These are phyloP conservation scores for Barbus barbus DNA, from an alignment of 2,113 vertebrate species.

Conservation along the genomic window DNA sequence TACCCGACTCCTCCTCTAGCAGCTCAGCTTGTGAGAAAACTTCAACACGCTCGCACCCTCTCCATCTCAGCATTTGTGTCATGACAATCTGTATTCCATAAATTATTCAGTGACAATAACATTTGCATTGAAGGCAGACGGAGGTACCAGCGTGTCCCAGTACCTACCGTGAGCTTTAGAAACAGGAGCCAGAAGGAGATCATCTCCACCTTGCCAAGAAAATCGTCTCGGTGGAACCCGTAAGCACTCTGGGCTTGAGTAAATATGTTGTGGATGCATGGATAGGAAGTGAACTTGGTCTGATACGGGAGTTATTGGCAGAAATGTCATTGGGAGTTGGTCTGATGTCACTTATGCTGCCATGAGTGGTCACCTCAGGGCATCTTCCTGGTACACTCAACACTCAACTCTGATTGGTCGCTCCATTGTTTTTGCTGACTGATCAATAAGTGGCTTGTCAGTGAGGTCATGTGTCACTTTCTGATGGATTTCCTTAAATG, in stretches of 20 bases:
- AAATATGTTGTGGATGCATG: slow-evolving; percentile 10
- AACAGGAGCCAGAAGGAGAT: slow-evolving; percentile 61
- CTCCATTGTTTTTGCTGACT: not conserved
- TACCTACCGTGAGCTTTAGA: slow-evolving; percentile 55
- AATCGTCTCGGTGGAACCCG: not conserved
- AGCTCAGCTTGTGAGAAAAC: slow-evolving; percentile 65
- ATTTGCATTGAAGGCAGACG: slow-evolving; percentile 41
- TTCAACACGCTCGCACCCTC: slow-evolving; percentile 54
- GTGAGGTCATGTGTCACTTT: not conserved
- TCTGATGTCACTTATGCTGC: slow-evolving; percentile 15
- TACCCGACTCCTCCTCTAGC: slow-evolving; percentile 41
- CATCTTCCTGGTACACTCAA: not conserved
- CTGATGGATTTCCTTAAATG: slow-evolving; percentile 4
- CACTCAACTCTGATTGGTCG: slow-evolving; percentile 4
- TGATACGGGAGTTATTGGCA: slow-evolving; percentile 48
- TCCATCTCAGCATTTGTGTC: slow-evolving; percentile 50
- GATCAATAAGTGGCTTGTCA: slow-evolving; percentile 20
- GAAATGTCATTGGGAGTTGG: slow-evolving; percentile 56
- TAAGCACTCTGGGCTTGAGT: slow-evolving; percentile 14
- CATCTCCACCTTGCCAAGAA: slow-evolving; percentile 53
- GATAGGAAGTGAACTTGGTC: not conserved
- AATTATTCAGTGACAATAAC: slow-evolving; percentile 58
- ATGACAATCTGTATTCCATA: slow-evolving; percentile 50
- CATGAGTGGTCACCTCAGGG: slow-evolving; percentile 10
- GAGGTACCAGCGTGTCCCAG: slow-evolving; percentile 25